Conservation (phyloP, 2,113 vertebrate genomes). For the Aplodontia rufa region DNA sequence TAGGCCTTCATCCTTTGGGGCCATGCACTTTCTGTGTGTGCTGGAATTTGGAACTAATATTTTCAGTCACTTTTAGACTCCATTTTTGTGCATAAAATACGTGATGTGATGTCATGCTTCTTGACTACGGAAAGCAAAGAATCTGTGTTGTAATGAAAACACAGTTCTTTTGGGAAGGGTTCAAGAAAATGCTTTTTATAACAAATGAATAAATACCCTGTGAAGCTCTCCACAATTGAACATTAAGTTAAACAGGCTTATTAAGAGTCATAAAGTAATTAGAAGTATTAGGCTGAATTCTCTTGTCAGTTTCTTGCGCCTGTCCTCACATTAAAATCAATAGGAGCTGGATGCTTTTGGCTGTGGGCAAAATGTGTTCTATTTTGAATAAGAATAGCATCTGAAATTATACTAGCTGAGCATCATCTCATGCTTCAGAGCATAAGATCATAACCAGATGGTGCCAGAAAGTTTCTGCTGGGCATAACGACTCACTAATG, state of each 20-base stretch:
- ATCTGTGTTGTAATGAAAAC: slow-evolving; percentile 47
- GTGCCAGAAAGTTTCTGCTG: slow-evolving; percentile 64
- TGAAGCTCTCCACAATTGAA: slow-evolving; percentile 40
- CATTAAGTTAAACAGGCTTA: slow-evolving; percentile 65
- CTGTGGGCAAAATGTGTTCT: slow-evolving; percentile 51
- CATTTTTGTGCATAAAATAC: slow-evolving; percentile 8
- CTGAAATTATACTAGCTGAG: slow-evolving; percentile 74
- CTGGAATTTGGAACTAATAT: slow-evolving; percentile 49
- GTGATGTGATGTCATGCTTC: background rate
- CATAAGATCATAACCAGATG: slow-evolving; percentile 75
- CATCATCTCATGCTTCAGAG: slow-evolving; percentile 75
- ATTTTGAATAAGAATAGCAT: slow-evolving; percentile 78
- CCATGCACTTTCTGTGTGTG: slow-evolving; percentile 39
- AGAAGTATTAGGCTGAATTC: slow-evolving; percentile 61
- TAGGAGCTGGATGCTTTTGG: slow-evolving; percentile 42
- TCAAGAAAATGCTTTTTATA: slow-evolving; percentile 53
- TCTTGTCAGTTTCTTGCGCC: slow-evolving; percentile 50
- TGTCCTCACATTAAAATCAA: slow-evolving; percentile 59
- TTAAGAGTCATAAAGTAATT: slow-evolving; percentile 74
- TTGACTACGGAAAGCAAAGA: slow-evolving; percentile 27
- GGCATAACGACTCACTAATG: slow-evolving; percentile 61
- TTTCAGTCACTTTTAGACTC: slow-evolving; percentile 28
- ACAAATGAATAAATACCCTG: slow-evolving; percentile 68
- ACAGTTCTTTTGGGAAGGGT: background rate
- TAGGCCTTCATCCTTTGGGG: slow-evolving; percentile 60